Conservation (phyloP, 2,888 invertebrate species). For the Hirtodrosophila duncani region DNA sequence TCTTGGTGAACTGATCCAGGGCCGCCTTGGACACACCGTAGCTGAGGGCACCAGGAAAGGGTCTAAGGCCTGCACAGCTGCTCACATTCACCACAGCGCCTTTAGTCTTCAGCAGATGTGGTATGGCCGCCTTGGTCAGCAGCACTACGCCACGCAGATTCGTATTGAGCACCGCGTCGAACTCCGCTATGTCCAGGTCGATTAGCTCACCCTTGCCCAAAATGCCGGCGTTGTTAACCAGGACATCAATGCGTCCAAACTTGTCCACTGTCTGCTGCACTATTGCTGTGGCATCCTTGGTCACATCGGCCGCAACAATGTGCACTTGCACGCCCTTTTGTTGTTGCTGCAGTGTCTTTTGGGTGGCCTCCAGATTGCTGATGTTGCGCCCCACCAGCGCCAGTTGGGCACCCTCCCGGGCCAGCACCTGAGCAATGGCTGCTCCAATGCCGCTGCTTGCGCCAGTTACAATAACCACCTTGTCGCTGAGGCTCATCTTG, state of each 20-base stretch:
- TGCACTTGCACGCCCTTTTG: slow-evolving; percentile 56
- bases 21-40: slow-evolving; percentile 96
- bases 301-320: slow-evolving; percentile 82
- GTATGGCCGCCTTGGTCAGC: slow-evolving; percentile 89
- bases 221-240: slow-evolving; percentile 92
- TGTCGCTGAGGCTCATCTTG: slow-evolving; percentile 69
- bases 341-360: slow-evolving; percentile 73
- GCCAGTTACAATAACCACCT: slow-evolving; percentile 83
- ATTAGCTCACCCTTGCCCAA: slow-evolving; percentile 88
- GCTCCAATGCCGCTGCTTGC: slow-evolving; percentile 88
- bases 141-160: slow-evolving; percentile 89
- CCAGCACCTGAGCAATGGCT: slow-evolving; percentile 83
- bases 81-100: slow-evolving; percentile 95
- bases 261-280: slow-evolving; percentile 84
- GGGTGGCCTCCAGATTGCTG: slow-evolving; percentile 82
- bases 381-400: slow-evolving; percentile 85
- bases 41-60: slow-evolving; percentile 91
- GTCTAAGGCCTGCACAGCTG: slow-evolving; percentile 91
- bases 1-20: slow-evolving; percentile 93
- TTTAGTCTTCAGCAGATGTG: slow-evolving; percentile 86
- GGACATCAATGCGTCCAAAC: slow-evolving; percentile 84
- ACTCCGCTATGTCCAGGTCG: slow-evolving; percentile 87
- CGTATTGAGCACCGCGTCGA: slow-evolving; percentile 89
- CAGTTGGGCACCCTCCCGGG: slow-evolving; percentile 82
- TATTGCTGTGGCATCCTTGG: slow-evolving; percentile 82